Conservation (phyloP, 2,797 vertebrate genomes). For the Eulemur rubriventer region DNA sequence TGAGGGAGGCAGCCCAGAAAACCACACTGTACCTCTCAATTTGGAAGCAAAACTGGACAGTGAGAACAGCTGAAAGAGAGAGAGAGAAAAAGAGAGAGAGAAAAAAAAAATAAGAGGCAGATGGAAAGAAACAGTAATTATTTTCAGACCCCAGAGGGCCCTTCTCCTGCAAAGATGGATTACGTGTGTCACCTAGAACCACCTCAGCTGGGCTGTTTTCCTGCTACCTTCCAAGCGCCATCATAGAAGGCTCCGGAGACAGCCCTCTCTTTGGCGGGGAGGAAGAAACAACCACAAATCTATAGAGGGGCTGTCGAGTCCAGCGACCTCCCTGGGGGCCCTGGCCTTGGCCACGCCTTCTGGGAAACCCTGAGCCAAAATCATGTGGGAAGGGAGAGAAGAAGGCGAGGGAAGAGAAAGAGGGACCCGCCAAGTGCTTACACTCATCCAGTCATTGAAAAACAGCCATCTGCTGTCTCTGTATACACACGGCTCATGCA, state of each 20-base stretch:
- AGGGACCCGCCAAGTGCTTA: background rate
- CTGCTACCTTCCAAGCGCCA: background rate
- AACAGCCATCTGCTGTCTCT: background rate
- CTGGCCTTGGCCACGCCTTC: background rate
- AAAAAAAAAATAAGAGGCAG: background rate
- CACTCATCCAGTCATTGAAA: background rate
- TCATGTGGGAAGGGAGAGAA: background rate
- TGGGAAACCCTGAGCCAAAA: background rate
- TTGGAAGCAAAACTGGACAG: background rate
- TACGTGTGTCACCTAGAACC: conserved; percentile 35
- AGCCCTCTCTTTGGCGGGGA: background rate
- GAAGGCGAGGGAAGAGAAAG: too few relatives aligned
- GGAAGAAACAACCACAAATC: background rate
- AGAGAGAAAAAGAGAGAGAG: too few relatives aligned
- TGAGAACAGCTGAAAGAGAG: background rate
- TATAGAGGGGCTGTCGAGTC: background rate
- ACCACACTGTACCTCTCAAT: background rate
- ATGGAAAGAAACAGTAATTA: conserved; percentile 4
- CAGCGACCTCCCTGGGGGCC: background rate
- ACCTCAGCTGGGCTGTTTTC: background rate
- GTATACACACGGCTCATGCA: background rate
- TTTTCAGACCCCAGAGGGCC: conserved; percentile 52
- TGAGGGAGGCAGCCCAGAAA: background rate
- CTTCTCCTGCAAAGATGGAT: conserved; percentile 39
- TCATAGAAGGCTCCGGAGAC: background rate